These are phyloP conservation scores for Doris montereyensis DNA, from an alignment of 2,888 invertebrate genomes.

Conservation along the genomic window DNA sequence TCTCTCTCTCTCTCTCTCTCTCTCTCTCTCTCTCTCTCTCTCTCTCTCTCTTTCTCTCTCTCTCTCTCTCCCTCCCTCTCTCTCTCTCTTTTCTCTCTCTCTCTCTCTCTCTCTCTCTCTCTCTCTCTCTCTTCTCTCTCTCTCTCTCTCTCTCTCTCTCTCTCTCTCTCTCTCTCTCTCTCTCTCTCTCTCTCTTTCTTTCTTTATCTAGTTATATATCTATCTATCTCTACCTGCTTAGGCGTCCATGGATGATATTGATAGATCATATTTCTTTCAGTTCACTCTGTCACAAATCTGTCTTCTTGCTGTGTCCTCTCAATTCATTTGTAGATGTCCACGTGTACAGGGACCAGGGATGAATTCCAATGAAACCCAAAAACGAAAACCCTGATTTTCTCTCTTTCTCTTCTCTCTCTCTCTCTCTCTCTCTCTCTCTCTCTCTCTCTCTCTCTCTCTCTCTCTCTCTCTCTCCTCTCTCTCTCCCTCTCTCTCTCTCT, in stretches of 20 bases:
- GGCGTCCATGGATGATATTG: no score
- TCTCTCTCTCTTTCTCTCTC: not conserved
- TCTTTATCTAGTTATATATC: not conserved
- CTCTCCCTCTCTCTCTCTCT: not conserved
- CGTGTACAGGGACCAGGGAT: not conserved
- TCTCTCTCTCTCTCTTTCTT: not conserved
- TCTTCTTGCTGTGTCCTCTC: not conserved
- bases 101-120: not conserved
- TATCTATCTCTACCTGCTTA: no score
- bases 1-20: not conserved
- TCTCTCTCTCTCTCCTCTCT: not conserved
- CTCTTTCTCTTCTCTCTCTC: not conserved
- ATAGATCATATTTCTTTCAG: no score
- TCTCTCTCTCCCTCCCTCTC: not conserved
- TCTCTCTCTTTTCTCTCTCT: not conserved
- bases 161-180: not conserved
- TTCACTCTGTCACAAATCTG: no score
- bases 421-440: not conserved
- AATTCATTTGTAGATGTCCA: not conserved
- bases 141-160: not conserved
- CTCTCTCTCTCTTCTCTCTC: not conserved
- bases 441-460: not conserved
- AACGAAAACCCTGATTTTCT: no score
- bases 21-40: not conserved
- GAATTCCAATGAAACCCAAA: no score